A percentile compares a stretch with the other conserved stretches of the same genome.
phyloP scores from a whole-genome alignment of 2,888 invertebrate genomes.

The Bembecia ichneumoniformis region DNA sequence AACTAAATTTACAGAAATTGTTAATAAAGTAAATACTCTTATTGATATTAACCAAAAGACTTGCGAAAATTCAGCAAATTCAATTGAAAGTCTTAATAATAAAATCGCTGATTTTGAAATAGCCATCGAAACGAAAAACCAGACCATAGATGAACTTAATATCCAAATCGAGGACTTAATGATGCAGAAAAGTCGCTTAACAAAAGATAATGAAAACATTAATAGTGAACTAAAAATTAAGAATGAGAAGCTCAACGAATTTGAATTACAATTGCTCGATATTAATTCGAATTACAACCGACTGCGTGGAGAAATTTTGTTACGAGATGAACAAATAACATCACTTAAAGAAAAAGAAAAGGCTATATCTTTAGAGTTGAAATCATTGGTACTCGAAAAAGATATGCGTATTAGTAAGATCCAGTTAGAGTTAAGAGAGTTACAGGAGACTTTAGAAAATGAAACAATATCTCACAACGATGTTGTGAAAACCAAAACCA shows the following conservation, averaged over 20 bases:
- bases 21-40: neutral
- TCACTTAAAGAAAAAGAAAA: constrained; percentile 14
- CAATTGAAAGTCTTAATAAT: constrained; percentile 10
- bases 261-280: constrained; percentile 11
- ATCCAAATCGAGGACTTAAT: constrained; percentile 6
- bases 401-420: constrained; percentile 4
- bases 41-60: neutral
- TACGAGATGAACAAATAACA: constrained; percentile 14
- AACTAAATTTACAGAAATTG: neutral
- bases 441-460: constrained; percentile 13
- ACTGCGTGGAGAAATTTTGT: constrained; percentile 10
- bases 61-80: constrained; percentile 7
- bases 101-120: constrained; percentile 14
- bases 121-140: constrained; percentile 10
- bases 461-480: constrained; percentile 15
- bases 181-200: constrained; percentile 6
- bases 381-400: constrained; percentile 5
- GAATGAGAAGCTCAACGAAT: constrained; percentile 8
- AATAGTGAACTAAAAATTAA: constrained; percentile 10
- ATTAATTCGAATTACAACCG: constrained; percentile 13
- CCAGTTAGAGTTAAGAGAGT: constrained; percentile 14
- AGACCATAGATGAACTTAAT: constrained; percentile 5
- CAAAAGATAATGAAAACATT: constrained; percentile 11
- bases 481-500: constrained; percentile 15
- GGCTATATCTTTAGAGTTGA: constrained; percentile 6